Conservation (phyloP, 2,113 vertebrate species). For the Macaca nemestrina region DNA sequence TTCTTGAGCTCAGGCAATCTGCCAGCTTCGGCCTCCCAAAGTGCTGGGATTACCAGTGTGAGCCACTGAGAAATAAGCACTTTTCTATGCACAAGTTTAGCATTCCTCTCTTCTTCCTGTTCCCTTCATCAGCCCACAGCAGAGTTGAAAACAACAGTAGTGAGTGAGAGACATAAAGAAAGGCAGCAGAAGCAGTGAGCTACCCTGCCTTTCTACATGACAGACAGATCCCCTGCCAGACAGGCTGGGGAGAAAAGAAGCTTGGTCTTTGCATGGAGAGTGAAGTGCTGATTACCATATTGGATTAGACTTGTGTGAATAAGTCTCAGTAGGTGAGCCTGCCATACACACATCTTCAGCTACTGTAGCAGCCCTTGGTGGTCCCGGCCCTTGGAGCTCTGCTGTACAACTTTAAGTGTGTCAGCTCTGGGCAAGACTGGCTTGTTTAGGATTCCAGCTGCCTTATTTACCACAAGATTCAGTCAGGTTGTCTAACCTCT, state of each 20-base stretch:
- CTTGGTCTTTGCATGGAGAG: neutral
- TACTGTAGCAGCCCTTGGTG: neutral
- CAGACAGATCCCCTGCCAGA: neutral
- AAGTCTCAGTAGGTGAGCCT: neutral
- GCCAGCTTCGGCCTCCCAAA: too few relatives aligned
- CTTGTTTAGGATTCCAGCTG: neutral
- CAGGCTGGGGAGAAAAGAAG: neutral
- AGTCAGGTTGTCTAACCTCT: neutral
- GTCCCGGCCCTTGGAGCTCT: neutral
- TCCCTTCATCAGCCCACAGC: neutral
- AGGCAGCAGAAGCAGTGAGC: neutral
- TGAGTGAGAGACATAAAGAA: neutral
- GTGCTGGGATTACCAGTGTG: too few relatives aligned
- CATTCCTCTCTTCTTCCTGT: fast-evolving
- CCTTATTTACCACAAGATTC: neutral
- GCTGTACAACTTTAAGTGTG: fast-evolving
- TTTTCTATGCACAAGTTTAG: neutral
- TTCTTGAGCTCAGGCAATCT: too few relatives aligned
- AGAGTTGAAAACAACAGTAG: neutral
- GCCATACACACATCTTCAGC: neutral
- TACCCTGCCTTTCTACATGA: neutral
- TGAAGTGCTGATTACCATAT: neutral
- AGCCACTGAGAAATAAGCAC: too few relatives aligned
- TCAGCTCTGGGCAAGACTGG: neutral
- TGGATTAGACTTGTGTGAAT: neutral